Conservation (phyloP, 2,797 vertebrate species). For the Bufotes viridis region DNA sequence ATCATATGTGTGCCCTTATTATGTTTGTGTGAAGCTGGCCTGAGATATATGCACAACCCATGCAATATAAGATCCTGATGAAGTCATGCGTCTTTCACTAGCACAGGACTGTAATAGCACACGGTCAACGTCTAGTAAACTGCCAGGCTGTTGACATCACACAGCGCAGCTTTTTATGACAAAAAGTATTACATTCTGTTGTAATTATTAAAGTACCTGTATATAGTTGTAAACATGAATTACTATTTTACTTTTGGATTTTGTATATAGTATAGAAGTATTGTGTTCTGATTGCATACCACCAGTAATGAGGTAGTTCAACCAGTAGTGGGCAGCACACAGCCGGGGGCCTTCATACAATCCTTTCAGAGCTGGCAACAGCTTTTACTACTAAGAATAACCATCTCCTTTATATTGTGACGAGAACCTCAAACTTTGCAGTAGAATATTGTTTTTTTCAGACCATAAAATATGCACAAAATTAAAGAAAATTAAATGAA, state of each 20-base stretch:
- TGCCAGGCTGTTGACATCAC: background rate
- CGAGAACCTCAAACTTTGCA: no score
- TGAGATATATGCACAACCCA: background rate
- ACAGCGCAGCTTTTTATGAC: background rate
- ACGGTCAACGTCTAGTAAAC: background rate
- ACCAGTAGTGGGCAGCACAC: conserved; percentile 8
- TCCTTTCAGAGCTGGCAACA: background rate
- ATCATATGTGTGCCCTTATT: no score
- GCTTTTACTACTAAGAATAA: background rate
- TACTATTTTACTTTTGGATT: background rate
- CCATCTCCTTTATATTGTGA: background rate
- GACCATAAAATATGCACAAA: background rate
- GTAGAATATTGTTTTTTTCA: no score
- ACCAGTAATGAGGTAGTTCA: background rate
- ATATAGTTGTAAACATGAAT: conserved; percentile 16
- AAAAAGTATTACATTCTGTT: conserved; percentile 1
- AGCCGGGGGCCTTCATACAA: background rate
- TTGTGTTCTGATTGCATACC: conserved; percentile 11
- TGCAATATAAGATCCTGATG: background rate
- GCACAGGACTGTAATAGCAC: no score
- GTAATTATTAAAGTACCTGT: conserved; percentile 7
- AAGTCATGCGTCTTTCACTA: no score
- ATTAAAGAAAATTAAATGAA: no score
- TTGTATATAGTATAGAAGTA: background rate
- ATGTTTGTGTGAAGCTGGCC: background rate